These are phyloP conservation scores for Esox lucius DNA, from an alignment of 2,797 vertebrate genomes.

Conservation along the genomic window DNA sequence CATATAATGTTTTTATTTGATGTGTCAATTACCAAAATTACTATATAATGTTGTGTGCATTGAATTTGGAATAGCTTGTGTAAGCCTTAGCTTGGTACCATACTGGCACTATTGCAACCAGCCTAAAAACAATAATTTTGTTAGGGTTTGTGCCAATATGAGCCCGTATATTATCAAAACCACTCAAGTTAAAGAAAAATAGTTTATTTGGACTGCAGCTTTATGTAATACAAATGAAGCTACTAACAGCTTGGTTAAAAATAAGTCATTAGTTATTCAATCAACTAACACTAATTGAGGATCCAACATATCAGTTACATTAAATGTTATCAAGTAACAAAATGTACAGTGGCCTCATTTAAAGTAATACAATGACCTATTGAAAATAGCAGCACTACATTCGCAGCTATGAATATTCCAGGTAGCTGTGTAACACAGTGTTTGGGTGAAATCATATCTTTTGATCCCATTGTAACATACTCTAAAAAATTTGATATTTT, in stretches of 20 bases:
- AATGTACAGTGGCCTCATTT: slow-evolving; percentile 5
- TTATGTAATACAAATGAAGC: background rate
- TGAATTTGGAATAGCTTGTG: too few relatives aligned
- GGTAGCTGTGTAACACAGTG: slow-evolving; percentile 38
- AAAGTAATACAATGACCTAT: background rate
- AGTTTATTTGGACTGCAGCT: too few relatives aligned
- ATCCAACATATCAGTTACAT: background rate
- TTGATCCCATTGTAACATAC: slow-evolving; percentile 55
- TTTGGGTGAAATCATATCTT: slow-evolving; percentile 49
- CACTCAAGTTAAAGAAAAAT: too few relatives aligned
- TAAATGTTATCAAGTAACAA: background rate
- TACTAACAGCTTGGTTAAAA: background rate
- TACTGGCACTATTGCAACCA: too few relatives aligned
- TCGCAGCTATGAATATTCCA: slow-evolving; percentile 23
- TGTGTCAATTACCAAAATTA: too few relatives aligned
- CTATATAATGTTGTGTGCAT: too few relatives aligned
- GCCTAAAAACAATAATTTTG: too few relatives aligned
- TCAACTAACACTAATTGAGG: background rate
- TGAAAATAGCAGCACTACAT: background rate
- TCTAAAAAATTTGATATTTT: slow-evolving; percentile 60
- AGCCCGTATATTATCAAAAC: too few relatives aligned
- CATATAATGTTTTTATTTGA: too few relatives aligned
- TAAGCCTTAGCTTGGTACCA: too few relatives aligned
- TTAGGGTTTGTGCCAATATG: too few relatives aligned
- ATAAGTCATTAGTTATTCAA: background rate